Evolutionary conservation across 2,113 vertebrate genomes (phyloP).

Genomic region (Ranitomeya imitator): DNA sequence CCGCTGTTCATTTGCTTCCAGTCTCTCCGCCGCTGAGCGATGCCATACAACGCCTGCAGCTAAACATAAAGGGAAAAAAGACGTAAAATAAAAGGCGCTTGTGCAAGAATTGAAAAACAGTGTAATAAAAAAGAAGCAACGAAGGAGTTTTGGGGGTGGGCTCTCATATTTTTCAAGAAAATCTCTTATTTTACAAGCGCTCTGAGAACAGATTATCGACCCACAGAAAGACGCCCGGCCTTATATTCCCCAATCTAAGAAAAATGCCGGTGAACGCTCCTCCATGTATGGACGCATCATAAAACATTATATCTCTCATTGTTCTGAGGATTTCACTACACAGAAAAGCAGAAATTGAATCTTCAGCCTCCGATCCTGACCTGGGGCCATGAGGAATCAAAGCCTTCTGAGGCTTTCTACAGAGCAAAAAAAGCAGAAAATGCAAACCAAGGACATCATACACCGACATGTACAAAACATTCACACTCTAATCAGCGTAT

Average conservation of each 20-base stretch:
- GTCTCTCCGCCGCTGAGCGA: not conserved
- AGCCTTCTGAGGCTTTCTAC: not conserved
- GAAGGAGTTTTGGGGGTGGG: not conserved
- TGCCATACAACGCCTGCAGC: not conserved
- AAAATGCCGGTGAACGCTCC: not conserved
- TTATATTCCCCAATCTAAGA: not conserved
- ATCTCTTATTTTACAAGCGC: not conserved
- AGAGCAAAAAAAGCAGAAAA: not conserved
- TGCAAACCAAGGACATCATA: not conserved
- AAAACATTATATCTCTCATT: not conserved
- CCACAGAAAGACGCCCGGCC: not conserved
- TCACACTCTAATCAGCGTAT: too few species aligned
- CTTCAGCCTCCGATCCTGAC: not conserved
- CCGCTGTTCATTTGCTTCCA: not conserved
- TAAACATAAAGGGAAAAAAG: not conserved
- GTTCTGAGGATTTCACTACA: not conserved
- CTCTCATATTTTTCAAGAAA: not conserved
- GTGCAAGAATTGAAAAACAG: not conserved
- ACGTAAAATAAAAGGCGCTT: not conserved
- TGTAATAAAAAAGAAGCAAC: not conserved
- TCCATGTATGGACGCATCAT: not conserved
- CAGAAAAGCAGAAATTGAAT: not conserved
- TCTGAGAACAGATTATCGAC: not conserved
- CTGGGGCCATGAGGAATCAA: not conserved
- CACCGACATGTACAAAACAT: too few species aligned